Conservation (phyloP, 2,888 invertebrate genomes). For the Lycaena phlaeas region DNA sequence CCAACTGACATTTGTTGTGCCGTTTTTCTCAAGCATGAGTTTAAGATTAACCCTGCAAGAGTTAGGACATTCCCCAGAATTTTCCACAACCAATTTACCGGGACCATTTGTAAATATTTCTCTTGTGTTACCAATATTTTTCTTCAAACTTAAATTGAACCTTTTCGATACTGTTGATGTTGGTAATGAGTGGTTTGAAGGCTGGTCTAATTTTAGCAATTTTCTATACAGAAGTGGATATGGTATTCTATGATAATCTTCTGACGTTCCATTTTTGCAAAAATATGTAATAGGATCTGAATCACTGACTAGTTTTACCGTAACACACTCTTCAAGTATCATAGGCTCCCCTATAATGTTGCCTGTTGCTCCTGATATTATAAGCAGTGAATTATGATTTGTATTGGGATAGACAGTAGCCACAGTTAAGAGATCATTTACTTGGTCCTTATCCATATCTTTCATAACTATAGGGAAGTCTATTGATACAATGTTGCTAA, state of each 20-base stretch:
- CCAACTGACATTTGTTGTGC: constrained; percentile 70
- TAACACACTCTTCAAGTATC: constrained; percentile 71
- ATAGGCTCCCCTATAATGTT: constrained; percentile 77
- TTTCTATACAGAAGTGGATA: constrained; percentile 44
- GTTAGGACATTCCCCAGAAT: constrained; percentile 80
- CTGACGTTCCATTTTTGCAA: constrained; percentile 73
- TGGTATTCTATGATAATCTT: constrained; percentile 60
- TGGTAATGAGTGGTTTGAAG: constrained; percentile 32
- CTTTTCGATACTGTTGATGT: constrained; percentile 54
- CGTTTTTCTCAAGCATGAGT: constrained; percentile 69
- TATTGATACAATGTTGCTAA: constrained; percentile 69
- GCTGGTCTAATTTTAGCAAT: constrained; percentile 41
- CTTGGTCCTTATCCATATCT: constrained; percentile 81
- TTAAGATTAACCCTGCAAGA: constrained; percentile 76
- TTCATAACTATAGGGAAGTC: constrained; percentile 81
- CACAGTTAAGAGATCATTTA: constrained; percentile 78
- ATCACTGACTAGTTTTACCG: constrained; percentile 70
- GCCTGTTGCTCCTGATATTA: constrained; percentile 82
- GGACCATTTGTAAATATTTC: constrained; percentile 75
- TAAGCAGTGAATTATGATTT: constrained; percentile 74
- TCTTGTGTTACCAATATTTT: constrained; percentile 69
- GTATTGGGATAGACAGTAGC: constrained; percentile 64
- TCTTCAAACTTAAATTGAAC: constrained; percentile 69
- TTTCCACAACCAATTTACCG: constrained; percentile 78
- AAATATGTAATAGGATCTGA: constrained; percentile 69